phyloP scores from a whole-genome alignment of 2,113 vertebrate genomes.

The Meles meles region DNA sequence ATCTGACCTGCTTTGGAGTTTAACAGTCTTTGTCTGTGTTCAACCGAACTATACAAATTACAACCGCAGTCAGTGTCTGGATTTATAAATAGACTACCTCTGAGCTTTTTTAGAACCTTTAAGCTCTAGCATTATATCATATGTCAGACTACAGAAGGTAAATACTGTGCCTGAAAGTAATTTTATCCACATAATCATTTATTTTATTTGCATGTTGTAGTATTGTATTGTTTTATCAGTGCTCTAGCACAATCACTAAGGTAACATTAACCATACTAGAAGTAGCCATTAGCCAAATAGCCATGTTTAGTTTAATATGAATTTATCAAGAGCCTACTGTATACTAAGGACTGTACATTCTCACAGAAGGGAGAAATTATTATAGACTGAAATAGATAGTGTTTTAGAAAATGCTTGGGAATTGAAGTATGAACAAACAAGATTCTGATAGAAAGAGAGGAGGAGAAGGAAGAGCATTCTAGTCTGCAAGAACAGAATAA shows the following conservation, averaged over 20 bases:
- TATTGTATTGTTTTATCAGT: slow-evolving; percentile 45
- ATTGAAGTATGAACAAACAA: neutral
- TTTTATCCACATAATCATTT: slow-evolving; percentile 33
- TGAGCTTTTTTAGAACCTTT: slow-evolving; percentile 46
- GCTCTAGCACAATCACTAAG: neutral
- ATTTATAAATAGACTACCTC: slow-evolving; percentile 58
- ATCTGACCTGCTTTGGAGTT: slow-evolving; percentile 55
- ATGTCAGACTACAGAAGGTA: slow-evolving; percentile 49
- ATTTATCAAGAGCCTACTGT: neutral
- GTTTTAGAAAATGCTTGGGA: neutral
- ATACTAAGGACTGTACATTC: neutral
- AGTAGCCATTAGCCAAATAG: slow-evolving; percentile 38
- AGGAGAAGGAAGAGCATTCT: neutral
- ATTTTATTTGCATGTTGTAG: slow-evolving; percentile 46
- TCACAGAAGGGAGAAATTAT: neutral
- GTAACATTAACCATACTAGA: slow-evolving; percentile 23
- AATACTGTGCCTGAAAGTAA: slow-evolving; percentile 33
- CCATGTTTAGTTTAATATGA: neutral
- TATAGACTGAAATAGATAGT: neutral
- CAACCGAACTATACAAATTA: slow-evolving; percentile 53
- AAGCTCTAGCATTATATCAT: slow-evolving; percentile 51
- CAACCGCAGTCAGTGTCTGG: slow-evolving; percentile 9
- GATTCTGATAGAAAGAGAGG: neutral
- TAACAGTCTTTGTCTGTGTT: slow-evolving; percentile 63
- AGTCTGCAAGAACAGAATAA: neutral